phyloP scores from a whole-genome alignment of 2,797 vertebrate species.

The Octomys mimax region DNA sequence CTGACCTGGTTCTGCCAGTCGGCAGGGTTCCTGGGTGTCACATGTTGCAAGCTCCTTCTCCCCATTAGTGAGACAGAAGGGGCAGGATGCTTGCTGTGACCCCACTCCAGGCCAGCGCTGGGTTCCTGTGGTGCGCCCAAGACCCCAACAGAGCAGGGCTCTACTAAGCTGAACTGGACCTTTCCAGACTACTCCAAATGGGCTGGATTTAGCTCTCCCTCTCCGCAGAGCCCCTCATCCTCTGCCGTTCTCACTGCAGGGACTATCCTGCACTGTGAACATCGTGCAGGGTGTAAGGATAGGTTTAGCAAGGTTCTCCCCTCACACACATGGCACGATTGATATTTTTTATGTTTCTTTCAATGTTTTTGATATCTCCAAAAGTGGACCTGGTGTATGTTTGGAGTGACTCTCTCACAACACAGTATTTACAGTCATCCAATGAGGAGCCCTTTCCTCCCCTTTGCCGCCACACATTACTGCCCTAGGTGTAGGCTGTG shows the following conservation, averaged over 20 bases:
- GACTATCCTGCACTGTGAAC: neutral
- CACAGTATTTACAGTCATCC: neutral
- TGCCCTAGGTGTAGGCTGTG: neutral
- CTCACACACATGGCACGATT: neutral
- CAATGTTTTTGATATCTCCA: neutral
- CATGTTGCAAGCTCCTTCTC: neutral
- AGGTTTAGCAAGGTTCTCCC: neutral
- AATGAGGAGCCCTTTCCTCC: neutral
- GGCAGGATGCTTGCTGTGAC: neutral
- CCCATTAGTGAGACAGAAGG: neutral
- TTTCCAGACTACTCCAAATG: neutral
- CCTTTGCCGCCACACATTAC: neutral
- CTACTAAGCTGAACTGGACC: neutral
- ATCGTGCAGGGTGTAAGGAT: neutral
- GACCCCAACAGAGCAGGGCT: neutral
- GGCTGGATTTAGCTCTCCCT: neutral
- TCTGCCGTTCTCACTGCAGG: neutral
- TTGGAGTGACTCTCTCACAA: neutral
- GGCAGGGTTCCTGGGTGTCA: neutral
- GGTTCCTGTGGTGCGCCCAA: neutral
- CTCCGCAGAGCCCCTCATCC: neutral
- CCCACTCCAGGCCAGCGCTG: neutral
- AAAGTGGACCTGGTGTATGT: neutral
- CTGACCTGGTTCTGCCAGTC: slow-evolving; percentile 15
- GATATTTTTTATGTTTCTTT: neutral